phyloP scores from a whole-genome alignment of 92 coral and sea anemone species.

The Phenganax stokvisi region DNA sequence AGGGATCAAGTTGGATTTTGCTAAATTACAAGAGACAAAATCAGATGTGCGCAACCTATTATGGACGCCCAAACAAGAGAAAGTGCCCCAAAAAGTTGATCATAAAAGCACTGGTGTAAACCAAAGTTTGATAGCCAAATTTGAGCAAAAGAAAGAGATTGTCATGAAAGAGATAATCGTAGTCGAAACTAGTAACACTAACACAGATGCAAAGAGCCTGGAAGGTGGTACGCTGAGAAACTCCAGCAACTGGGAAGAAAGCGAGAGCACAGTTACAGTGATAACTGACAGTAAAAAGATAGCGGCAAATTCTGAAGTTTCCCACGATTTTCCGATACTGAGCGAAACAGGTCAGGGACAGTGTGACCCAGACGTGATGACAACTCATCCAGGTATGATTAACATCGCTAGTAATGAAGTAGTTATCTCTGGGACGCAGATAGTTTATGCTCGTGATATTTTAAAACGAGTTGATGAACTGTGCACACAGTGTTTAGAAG shows the following conservation, averaged over 20 bases:
- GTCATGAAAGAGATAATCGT: too few species aligned
- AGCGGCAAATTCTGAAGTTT: neutral
- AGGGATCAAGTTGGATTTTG: neutral
- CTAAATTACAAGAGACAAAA: neutral
- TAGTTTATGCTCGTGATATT: constrained; percentile 13
- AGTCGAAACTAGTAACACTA: neutral
- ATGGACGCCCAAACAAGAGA: neutral
- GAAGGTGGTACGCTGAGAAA: neutral
- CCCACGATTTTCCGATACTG: neutral
- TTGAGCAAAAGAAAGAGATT: too few species aligned
- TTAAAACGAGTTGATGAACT: constrained; percentile 23
- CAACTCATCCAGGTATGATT: constrained; percentile 9
- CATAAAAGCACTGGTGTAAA: neutral
- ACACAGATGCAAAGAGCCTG: neutral
- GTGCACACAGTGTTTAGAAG: constrained; percentile 11
- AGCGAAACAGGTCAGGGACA: neutral
- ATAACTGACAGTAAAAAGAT: neutral
- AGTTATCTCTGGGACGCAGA: constrained; percentile 23
- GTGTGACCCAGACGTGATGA: constrained; percentile 13
- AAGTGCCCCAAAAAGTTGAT: neutral
- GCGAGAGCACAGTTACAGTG: neutral
- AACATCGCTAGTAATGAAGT: constrained; percentile 1
- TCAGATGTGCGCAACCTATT: neutral
- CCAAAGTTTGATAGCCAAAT: too few species aligned
- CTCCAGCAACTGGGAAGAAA: neutral